These are phyloP conservation scores for Andrena bicolor DNA, from an alignment of 2,888 invertebrate genomes.

Conservation along the genomic window DNA sequence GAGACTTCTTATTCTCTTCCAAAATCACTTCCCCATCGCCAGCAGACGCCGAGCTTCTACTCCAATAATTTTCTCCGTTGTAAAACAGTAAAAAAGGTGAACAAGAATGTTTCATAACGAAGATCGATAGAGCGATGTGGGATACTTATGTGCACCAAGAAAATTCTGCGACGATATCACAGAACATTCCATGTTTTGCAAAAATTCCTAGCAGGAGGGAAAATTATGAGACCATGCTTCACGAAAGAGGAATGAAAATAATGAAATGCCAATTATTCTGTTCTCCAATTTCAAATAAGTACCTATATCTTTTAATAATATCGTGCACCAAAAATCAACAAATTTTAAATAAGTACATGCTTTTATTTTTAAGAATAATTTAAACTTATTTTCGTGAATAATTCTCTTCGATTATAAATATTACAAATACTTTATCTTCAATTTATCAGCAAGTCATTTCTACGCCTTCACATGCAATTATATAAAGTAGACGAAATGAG, in stretches of 20 bases:
- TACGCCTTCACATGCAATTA: too few relatives aligned
- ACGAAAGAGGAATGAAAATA: neutral
- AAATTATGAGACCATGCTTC: neutral
- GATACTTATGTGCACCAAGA: constrained; percentile 30
- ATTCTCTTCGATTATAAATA: too few relatives aligned
- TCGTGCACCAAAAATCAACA: too few relatives aligned
- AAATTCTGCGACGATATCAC: constrained; percentile 2
- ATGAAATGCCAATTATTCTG: neutral
- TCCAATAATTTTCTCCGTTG: constrained; percentile 53
- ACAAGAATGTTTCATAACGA: constrained; percentile 38
- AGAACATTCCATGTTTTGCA: neutral
- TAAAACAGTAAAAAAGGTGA: constrained; percentile 36
- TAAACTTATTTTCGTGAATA: too few relatives aligned
- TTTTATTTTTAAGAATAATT: too few relatives aligned
- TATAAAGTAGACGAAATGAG: too few relatives aligned
- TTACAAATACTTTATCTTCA: too few relatives aligned
- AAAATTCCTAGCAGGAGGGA: neutral
- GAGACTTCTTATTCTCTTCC: constrained; percentile 30
- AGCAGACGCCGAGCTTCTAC: constrained; percentile 37
- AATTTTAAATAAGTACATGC: too few relatives aligned
- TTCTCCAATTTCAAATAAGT: too few relatives aligned
- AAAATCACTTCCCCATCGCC: constrained; percentile 10
- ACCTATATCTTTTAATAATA: too few relatives aligned
- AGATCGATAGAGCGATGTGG: constrained; percentile 41
- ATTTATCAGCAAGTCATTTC: too few relatives aligned